Evolutionary conservation across 2,113 vertebrate genomes (phyloP), one percentile per base, ranked within the genome.

Genomic region (Scartelaos histophorus): DNA sequence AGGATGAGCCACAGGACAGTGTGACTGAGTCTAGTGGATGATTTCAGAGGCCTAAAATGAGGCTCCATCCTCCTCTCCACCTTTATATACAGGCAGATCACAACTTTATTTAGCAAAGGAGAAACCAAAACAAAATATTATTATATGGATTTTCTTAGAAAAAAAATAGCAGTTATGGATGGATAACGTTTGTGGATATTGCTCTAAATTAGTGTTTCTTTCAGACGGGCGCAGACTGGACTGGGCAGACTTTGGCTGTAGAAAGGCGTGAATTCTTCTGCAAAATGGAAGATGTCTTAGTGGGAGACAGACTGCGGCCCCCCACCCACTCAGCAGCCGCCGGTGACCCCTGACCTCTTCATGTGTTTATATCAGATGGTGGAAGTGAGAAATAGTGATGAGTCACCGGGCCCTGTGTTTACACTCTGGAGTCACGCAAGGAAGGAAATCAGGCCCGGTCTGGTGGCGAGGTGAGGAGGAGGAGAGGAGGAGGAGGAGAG

Each of bases 381-480:
- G 88, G 88, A 94, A 90, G 88, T 91, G 86, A 92, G 85, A 93
- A 91, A 89, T 91, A 91, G 91, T 92, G 91, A 92, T 92, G 92
- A 92, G 90, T 92, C 93, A 91, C 88, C 88, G 79, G 87, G 84
- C 74, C 73, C 76, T 83, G 85, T 93, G 92, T 93, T 93, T 93
- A 92, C 79, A 88, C 90, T 91, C 78, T 53, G 45, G 86, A 92
- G 91, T 92, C 91, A 93, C 90, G 89, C 92, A 92, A 93, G 91
- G 93, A 93, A 92, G 92, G 90, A 93, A 92, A 92, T 89, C 88
- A 92, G 89, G 88, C 85, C 91, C 76, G 91, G 90, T 92, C 89
- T 91, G 89, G 89, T 89, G 87, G 85, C 74, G 79, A 90, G 85
- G 89, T 85, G 89, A 87, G 87, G 90, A 84, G 91, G 84, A 85